Evolutionary conservation across 2,888 invertebrate species (phyloP).

Genomic region (Parnassius mnemosyne): DNA sequence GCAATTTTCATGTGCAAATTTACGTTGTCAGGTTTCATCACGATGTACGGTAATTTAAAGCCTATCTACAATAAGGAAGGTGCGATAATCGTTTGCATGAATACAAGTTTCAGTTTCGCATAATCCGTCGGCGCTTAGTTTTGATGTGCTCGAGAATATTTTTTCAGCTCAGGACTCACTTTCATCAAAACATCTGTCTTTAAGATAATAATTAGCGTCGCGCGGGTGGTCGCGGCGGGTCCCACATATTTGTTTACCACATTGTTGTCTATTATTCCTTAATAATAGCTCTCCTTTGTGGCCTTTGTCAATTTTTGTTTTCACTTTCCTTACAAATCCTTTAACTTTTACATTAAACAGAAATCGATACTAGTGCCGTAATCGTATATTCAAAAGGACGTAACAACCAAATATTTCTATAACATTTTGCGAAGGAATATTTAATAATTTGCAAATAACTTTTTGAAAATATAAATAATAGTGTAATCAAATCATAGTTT

Average conservation of each 20-base stretch:
- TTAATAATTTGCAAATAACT: no score
- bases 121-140: slow-evolving; percentile 77
- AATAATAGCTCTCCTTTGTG: slow-evolving; percentile 58
- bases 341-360: slow-evolving; percentile 60
- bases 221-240: slow-evolving; percentile 62
- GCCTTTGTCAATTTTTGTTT: slow-evolving; percentile 63
- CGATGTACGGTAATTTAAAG: slow-evolving; percentile 1
- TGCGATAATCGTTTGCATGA: slow-evolving; percentile 23
- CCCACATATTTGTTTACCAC: slow-evolving; percentile 44
- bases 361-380: slow-evolving; percentile 49
- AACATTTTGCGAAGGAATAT: no score
- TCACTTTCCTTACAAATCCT: slow-evolving; percentile 72
- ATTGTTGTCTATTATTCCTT: slow-evolving; percentile 52
- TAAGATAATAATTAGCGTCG: slow-evolving; percentile 61
- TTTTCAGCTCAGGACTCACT: slow-evolving; percentile 64
- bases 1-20: slow-evolving; percentile 6
- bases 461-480: no score
- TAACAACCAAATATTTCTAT: no score
- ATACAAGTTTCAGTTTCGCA: slow-evolving; percentile 33
- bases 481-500: no score
- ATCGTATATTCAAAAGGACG: neutral
- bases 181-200: slow-evolving; percentile 70
- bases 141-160: slow-evolving; percentile 66
- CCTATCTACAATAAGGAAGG: slow-evolving; percentile 25
- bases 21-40: neutral